Evolutionary conservation across 2,113 vertebrate genomes (phyloP).

Genomic region (Glareola pratincola): DNA sequence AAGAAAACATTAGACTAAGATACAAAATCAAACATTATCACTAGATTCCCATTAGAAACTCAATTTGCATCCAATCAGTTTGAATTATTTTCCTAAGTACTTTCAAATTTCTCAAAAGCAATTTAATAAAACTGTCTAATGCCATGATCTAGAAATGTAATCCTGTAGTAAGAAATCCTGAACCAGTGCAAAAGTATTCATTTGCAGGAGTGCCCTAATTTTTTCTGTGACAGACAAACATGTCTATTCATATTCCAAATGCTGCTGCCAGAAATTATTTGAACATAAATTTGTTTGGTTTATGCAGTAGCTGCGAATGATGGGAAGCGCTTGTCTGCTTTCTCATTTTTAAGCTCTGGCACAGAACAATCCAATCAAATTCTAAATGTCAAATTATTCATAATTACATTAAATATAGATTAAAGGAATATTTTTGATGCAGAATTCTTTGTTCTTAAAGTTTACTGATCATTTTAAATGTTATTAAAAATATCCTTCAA

Average conservation of each 20-base stretch:
- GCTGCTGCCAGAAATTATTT: background rate
- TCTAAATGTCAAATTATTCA: conserved; percentile 2
- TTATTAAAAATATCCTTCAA: background rate
- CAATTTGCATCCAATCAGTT: background rate
- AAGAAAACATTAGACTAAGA: background rate
- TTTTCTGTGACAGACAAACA: background rate
- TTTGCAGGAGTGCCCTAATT: background rate
- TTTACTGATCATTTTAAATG: background rate
- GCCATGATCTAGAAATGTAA: background rate
- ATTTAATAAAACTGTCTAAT: background rate
- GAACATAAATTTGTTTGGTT: background rate
- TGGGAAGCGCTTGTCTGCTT: background rate
- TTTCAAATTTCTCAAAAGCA: background rate
- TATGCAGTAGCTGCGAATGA: background rate
- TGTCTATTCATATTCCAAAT: background rate
- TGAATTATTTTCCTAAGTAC: background rate
- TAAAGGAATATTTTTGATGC: conserved; percentile 6
- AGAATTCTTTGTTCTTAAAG: conserved; percentile 9
- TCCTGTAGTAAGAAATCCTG: background rate
- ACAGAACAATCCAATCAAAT: conserved; percentile 1
- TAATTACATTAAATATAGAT: conserved; percentile 46
- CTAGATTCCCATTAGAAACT: background rate
- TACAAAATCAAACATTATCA: background rate
- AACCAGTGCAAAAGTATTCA: background rate
- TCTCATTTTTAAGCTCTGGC: background rate